Conservation (phyloP, 2,888 invertebrate genomes). For the Drosophila silvestris region DNA sequence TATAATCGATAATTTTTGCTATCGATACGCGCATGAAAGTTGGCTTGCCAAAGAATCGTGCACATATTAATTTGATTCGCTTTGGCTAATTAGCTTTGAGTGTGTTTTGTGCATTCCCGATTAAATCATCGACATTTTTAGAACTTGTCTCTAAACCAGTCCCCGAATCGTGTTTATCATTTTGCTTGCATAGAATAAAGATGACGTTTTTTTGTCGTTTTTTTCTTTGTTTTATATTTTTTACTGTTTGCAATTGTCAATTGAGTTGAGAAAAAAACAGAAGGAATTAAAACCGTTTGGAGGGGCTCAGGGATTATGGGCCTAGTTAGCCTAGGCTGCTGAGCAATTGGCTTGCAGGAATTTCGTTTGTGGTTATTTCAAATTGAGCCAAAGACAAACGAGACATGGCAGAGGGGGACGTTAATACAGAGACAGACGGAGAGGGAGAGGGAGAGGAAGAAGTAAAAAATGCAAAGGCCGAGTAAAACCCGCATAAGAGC, state of each 20-base stretch:
- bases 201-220: constrained; percentile 27
- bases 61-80: background rate
- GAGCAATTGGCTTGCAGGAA: constrained; percentile 31
- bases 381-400: constrained; percentile 18
- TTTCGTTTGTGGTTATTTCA: constrained; percentile 24
- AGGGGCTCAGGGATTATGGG: constrained; percentile 15
- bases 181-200: constrained; percentile 12
- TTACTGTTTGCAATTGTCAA: background rate
- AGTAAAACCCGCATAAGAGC: constrained; percentile 41
- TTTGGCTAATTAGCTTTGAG: background rate
- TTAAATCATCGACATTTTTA: constrained; percentile 41
- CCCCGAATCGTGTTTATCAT: constrained; percentile 19
- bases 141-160: constrained; percentile 45
- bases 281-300: constrained; percentile 12
- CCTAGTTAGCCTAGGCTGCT: constrained; percentile 26
- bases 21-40: background rate
- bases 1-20: background rate
- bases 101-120: constrained; percentile 17
- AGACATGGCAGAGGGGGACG: background rate
- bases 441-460: background rate
- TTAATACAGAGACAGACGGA: background rate
- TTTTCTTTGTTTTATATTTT: background rate
- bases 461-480: constrained; percentile 20
- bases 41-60: background rate
- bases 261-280: background rate